A percentile compares a stretch with the other conserved stretches of the same genome.
Conservation (phyloP, 2,797 vertebrate genomes). For the Hoplostethus atlanticus region DNA sequence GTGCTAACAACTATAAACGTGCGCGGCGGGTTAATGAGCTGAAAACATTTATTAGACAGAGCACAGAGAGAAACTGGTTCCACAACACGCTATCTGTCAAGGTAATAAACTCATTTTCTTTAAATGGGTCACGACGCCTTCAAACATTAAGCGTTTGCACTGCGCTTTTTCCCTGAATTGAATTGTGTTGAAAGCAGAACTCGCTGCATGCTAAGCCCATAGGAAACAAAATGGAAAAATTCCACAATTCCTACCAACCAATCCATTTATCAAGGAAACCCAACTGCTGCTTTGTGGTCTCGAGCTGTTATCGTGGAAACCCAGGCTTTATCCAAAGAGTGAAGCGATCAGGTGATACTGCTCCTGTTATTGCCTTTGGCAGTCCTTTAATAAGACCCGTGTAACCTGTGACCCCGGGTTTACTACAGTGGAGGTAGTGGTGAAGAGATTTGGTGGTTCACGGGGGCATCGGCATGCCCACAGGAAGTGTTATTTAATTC, state of each 20-base stretch:
- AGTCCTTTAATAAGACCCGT: constrained; percentile 71
- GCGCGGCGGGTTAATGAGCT: constrained; percentile 61
- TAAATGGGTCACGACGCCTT: constrained; percentile 59
- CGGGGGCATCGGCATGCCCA: constrained; percentile 54
- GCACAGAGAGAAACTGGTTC: constrained; percentile 32
- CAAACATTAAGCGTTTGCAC: constrained; percentile 12
- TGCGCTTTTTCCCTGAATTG: constrained; percentile 11
- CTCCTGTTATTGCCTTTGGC: constrained; percentile 70
- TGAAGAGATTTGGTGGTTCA: constrained; percentile 58
- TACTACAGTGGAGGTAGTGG: constrained; percentile 39
- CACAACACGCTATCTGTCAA: constrained; percentile 14
- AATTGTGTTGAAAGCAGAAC: constrained; percentile 31
- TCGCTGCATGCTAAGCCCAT: constrained; percentile 3
- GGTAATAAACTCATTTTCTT: constrained; percentile 49
- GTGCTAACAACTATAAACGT: constrained; percentile 47
- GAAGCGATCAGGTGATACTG: constrained; percentile 61
- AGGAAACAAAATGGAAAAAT: constrained; percentile 17
- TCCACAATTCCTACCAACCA: constrained; percentile 38
- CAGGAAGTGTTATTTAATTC: constrained; percentile 54
- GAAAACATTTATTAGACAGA: constrained; percentile 52
- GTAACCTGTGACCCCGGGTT: constrained; percentile 68
- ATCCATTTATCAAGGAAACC: constrained; percentile 17
- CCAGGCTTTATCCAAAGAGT: constrained; percentile 56
- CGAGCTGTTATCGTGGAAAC: constrained; percentile 66
- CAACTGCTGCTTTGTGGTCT: constrained; percentile 58